Evolutionary conservation across 2,888 invertebrate species (phyloP).

Genomic region (Rutpela maculata): DNA sequence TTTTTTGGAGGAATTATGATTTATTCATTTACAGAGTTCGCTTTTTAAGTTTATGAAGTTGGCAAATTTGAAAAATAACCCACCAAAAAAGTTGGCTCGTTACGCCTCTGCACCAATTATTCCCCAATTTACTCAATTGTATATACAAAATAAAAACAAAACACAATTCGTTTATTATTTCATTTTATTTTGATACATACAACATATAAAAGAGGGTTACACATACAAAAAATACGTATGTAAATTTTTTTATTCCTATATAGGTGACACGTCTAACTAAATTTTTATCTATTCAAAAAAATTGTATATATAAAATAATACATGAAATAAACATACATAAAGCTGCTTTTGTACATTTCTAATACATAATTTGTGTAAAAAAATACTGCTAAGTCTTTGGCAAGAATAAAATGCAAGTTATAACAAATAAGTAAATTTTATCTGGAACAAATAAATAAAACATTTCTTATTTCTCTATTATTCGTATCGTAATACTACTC

Average conservation of each 20-base stretch:
- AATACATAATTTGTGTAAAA: constrained; percentile 11
- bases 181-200: constrained; percentile 7
- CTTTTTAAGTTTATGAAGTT: too few relatives aligned
- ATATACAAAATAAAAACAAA: not conserved
- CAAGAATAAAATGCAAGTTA: constrained; percentile 21
- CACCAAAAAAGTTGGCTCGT: too few relatives aligned
- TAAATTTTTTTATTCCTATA: too few relatives aligned
- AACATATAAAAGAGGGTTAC: not conserved
- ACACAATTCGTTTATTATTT: constrained; percentile 8
- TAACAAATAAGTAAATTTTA: not conserved
- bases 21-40: too few relatives aligned
- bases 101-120: too few relatives aligned
- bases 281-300: not conserved
- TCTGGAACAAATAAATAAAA: not conserved
- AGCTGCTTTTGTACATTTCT: not conserved
- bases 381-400: constrained; percentile 36
- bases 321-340: constrained; percentile 10
- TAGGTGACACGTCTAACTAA: not conserved
- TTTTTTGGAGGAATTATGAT: too few relatives aligned
- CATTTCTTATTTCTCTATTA: not conserved
- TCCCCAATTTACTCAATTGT: not conserved
- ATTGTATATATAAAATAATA: constrained; percentile 9
- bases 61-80: too few relatives aligned
- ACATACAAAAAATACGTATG: not conserved
- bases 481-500: not conserved